Percentiles rank a stretch among this genome's conserved stretches.
Conservation (phyloP, 35 echinoderm and acorn worm genomes). For the Ophiothrix spiculata region DNA sequence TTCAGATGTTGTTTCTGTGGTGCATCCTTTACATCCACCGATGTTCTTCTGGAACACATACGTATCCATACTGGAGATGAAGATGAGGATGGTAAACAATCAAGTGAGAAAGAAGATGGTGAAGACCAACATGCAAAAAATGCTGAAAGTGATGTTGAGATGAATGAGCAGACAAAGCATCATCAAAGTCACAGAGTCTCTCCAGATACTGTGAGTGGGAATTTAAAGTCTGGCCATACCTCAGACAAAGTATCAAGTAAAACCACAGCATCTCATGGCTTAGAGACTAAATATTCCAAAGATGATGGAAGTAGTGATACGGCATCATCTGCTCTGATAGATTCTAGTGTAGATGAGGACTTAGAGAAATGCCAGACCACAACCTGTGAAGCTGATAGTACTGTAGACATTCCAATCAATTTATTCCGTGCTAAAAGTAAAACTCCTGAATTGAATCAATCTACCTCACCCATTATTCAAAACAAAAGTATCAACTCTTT, state of each 20-base stretch:
- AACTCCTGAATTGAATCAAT: background rate
- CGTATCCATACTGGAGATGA: background rate
- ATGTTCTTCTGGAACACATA: background rate
- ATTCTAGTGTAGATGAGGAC: background rate
- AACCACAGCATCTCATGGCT: no score
- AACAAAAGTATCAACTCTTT: background rate
- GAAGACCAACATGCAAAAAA: background rate
- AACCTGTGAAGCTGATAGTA: background rate
- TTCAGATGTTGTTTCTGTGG: constrained; percentile 4
- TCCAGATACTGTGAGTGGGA: background rate
- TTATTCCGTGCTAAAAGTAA: background rate
- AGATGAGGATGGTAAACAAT: background rate
- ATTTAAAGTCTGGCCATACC: no score
- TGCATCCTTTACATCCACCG: background rate
- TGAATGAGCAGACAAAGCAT: background rate
- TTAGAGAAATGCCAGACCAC: background rate
- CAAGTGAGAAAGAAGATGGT: no score
- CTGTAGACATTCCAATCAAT: background rate
- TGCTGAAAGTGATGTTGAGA: background rate
- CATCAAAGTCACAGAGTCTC: background rate
- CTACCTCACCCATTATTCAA: background rate
- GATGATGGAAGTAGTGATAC: background rate
- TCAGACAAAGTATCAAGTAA: no score
- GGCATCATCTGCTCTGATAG: background rate
- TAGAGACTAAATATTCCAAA: background rate